Evolutionary conservation across 2,888 invertebrate genomes (phyloP).

Genomic region (Charanyca ferruginea): DNA sequence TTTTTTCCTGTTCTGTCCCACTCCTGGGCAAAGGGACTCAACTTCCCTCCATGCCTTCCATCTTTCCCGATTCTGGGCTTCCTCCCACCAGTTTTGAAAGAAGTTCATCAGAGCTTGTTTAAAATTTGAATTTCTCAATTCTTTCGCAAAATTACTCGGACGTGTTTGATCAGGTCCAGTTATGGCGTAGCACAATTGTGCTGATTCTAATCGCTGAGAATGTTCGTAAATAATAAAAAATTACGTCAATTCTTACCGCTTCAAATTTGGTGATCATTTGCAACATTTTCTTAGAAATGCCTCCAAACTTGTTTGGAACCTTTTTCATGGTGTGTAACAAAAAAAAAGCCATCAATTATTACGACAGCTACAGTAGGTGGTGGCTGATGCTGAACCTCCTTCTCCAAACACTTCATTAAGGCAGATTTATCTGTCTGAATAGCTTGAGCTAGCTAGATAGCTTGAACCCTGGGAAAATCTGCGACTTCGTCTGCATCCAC

Average conservation of each 20-base stretch:
- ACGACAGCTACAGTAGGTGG: constrained; percentile 32
- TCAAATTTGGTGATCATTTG: constrained; percentile 4
- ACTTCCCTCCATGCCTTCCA: too few relatives aligned
- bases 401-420: constrained; percentile 33
- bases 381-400: constrained; percentile 16
- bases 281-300: constrained; percentile 41
- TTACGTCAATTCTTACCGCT: constrained; percentile 11
- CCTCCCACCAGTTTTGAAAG: too few relatives aligned
- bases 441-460: too few relatives aligned
- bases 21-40: constrained; percentile 21
- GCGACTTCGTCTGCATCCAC: too few relatives aligned
- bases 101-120: constrained; percentile 38
- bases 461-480: too few relatives aligned
- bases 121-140: constrained; percentile 34
- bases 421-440: constrained; percentile 51
- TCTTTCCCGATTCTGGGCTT: too few relatives aligned
- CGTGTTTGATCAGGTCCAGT: constrained; percentile 26
- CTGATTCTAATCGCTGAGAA: constrained; percentile 19
- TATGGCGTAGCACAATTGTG: constrained; percentile 21
- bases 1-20: constrained; percentile 19
- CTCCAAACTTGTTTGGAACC: constrained; percentile 43
- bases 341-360: constrained; percentile 49
- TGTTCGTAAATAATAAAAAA: too few relatives aligned
- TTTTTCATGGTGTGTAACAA: too few relatives aligned
- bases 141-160: constrained; percentile 27